These are phyloP conservation scores for Apotomis betuletana DNA, from an alignment of 2,888 invertebrate genomes.

Conservation along the genomic window DNA sequence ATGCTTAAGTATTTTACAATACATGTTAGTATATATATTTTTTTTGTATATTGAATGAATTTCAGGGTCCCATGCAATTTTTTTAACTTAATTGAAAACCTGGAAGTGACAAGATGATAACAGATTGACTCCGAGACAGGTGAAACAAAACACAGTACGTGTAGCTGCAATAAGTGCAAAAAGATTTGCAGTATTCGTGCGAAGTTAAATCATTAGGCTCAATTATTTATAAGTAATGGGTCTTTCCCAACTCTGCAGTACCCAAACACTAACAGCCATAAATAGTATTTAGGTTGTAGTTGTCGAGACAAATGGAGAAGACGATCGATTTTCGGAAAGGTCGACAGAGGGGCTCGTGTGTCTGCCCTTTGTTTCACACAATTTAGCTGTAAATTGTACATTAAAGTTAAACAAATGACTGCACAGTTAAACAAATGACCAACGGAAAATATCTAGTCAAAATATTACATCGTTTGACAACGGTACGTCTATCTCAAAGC, in stretches of 20 bases:
- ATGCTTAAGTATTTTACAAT: too few relatives aligned
- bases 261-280: conserved; percentile 36
- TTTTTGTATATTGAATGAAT: too few relatives aligned
- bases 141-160: too few relatives aligned
- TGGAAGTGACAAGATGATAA: too few relatives aligned
- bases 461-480: too few relatives aligned
- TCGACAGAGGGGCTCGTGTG: conserved; percentile 11
- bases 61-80: too few relatives aligned
- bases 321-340: conserved; percentile 37
- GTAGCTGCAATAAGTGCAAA: conserved; percentile 1
- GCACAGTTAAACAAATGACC: too few relatives aligned
- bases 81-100: too few relatives aligned
- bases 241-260: conserved; percentile 30
- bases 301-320: conserved; percentile 34
- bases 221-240: conserved; percentile 39
- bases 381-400: conserved; percentile 7
- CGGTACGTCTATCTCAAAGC: not conserved
- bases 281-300: conserved; percentile 37
- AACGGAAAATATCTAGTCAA: too few relatives aligned
- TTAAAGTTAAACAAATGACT: not conserved
- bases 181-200: conserved; percentile 7
- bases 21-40: too few relatives aligned
- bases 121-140: too few relatives aligned
- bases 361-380: conserved; percentile 10
- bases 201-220: conserved; percentile 19